Conservation (phyloP, 2,113 vertebrate species). For the Stomatorhinus ivindoensis region DNA sequence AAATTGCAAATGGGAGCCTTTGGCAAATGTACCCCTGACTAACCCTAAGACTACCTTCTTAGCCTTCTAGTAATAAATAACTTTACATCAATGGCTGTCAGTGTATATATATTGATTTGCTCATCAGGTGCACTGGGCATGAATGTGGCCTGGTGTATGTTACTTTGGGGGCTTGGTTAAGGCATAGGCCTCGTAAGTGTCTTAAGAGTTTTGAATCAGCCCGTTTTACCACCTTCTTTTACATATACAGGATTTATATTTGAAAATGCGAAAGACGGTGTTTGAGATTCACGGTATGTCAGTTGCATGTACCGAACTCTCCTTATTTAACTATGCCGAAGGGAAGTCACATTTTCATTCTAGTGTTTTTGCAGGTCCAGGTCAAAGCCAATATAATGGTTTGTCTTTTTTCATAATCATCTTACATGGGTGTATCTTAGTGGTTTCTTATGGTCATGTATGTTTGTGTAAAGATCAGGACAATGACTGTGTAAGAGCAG, state of each 20-base stretch:
- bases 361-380: background rate
- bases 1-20: background rate
- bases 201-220: background rate
- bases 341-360: background rate
- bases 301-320: background rate
- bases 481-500: background rate
- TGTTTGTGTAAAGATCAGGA: background rate
- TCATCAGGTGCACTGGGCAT: background rate
- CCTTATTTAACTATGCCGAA: background rate
- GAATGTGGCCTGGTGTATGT: background rate
- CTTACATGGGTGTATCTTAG: background rate
- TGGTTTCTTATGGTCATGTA: background rate
- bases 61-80: background rate
- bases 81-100: background rate
- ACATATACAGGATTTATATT: background rate
- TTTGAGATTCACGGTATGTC: background rate
- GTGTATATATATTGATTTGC: background rate
- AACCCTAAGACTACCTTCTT: background rate
- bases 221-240: background rate
- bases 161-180: background rate
- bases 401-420: background rate
- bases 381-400: background rate
- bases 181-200: background rate
- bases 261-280: background rate
- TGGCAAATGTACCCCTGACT: background rate